Evolutionary conservation across 2,888 invertebrate species (phyloP).

Genomic region (Hetaerina titia): DNA sequence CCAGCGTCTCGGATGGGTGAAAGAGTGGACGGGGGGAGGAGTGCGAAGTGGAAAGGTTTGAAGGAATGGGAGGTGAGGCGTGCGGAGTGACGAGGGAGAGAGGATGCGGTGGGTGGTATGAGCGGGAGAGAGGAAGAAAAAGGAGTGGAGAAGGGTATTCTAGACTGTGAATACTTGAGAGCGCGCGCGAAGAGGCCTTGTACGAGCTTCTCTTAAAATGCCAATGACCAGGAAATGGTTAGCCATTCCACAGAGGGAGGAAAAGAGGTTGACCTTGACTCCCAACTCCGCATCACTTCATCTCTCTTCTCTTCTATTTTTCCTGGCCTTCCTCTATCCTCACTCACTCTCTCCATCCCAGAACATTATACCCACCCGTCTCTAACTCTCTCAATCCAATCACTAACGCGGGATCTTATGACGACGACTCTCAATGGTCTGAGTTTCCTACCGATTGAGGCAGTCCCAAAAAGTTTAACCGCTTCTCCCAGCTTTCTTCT

Average conservation of each 20-base stretch:
- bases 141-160: not conserved
- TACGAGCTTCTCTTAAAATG: conserved; percentile 55
- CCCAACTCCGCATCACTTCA: conserved; percentile 23
- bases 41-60: not conserved
- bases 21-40: not conserved
- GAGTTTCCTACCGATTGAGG: conserved; percentile 42
- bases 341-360: conserved; percentile 57
- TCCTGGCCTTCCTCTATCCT: not conserved
- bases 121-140: not conserved
- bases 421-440: not conserved
- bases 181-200: conserved; percentile 41
- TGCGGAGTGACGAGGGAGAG: not conserved
- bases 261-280: conserved; percentile 63
- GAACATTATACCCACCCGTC: conserved; percentile 30
- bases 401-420: not conserved
- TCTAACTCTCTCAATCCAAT: not conserved
- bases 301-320: conserved; percentile 3
- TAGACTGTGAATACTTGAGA: conserved; percentile 54
- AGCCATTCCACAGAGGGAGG: conserved; percentile 52
- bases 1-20: not conserved
- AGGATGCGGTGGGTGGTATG: not conserved
- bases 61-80: not conserved
- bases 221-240: conserved; percentile 66
- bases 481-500: not conserved
- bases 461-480: not conserved